Percentiles rank a stretch among this genome's conserved stretches.
These are phyloP conservation scores for Sus scrofa DNA, from an alignment of 2,113 vertebrate genomes.

Conservation along the genomic window T2T-Sscrofa CM000824.6:76993501-76994000, in stretches of 20 bases:
- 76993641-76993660: background rate
- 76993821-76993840: background rate
- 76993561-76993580: background rate
- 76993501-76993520: background rate
- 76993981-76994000: background rate
- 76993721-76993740: background rate
- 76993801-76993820: too few species aligned
- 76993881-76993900: background rate
- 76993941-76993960: background rate
- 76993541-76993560: conserved; percentile 42
- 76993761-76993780: background rate
- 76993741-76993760: background rate
- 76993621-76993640: background rate
- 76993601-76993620: background rate
- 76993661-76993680: background rate
- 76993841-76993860: background rate
- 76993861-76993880: background rate
- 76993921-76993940: background rate
- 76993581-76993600: background rate
- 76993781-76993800: background rate
- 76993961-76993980: background rate
- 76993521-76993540: background rate
- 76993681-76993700: background rate
- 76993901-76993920: background rate
- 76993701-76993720: background rate